Percentiles rank a stretch among this genome's conserved stretches.
Evolutionary conservation across 2,797 vertebrate species (phyloP).

Genomic region (Myotis planiceps): DNA sequence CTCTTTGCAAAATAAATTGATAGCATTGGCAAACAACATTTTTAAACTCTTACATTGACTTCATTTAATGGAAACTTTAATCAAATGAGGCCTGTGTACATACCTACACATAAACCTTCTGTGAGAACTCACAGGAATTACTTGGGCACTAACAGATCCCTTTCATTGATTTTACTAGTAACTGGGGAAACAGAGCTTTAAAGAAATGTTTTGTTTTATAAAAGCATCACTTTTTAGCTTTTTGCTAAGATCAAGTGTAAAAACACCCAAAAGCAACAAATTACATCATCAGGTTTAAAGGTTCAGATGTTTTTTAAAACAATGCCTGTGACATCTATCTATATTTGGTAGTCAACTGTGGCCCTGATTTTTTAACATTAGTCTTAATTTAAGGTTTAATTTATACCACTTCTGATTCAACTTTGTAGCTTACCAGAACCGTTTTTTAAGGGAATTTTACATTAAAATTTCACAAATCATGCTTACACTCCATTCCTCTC

Average conservation of each 20-base stretch:
- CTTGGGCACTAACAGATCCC: too few species aligned
- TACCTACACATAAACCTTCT: fast-evolving
- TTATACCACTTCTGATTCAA: not conserved
- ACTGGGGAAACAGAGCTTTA: not conserved
- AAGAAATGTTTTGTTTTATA: not conserved
- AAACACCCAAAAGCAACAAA: not conserved
- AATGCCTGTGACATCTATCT: too few species aligned
- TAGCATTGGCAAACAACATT: not conserved
- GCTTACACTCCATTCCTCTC: too few species aligned
- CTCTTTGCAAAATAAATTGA: not conserved
- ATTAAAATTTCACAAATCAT: fast-evolving
- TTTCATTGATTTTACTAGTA: not conserved
- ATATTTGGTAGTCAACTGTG: too few species aligned
- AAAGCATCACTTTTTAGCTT: not conserved
- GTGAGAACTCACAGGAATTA: not conserved
- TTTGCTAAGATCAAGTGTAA: not conserved
- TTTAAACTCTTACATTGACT: not conserved
- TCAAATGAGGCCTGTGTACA: not conserved
- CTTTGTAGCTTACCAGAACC: not conserved
- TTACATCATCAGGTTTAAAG: not conserved
- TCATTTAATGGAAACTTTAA: not conserved
- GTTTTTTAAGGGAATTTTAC: not conserved
- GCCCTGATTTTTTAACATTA: not conserved
- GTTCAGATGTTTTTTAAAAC: not conserved
- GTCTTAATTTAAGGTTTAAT: not conserved